Percentiles rank a stretch among this genome's conserved stretches.
Evolutionary conservation across 2,113 vertebrate genomes (phyloP).

Genomic region (Chrysochloris asiatica): DNA sequence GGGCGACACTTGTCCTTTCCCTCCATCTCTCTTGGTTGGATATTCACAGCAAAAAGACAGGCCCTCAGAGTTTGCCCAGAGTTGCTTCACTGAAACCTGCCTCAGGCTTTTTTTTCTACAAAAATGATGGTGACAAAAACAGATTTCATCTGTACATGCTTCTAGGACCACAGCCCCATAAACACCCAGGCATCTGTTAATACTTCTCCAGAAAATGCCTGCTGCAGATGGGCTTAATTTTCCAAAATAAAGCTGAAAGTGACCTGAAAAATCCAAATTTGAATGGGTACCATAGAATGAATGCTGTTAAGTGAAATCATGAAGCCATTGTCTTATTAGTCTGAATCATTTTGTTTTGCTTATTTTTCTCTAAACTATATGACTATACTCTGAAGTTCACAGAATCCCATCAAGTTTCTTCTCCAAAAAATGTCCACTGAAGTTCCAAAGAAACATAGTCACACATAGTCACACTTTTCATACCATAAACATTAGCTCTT

Average conservation of each 20-base stretch:
- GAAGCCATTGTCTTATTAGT: conserved; percentile 18
- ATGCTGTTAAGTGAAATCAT: neutral
- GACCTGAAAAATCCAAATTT: neutral
- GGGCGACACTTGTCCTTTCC: neutral
- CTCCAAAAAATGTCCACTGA: neutral
- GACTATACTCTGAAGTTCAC: conserved; percentile 47
- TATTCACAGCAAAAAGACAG: neutral
- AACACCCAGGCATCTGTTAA: neutral
- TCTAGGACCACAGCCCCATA: neutral
- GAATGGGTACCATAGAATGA: neutral
- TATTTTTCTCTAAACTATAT: conserved; percentile 13
- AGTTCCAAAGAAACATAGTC: neutral
- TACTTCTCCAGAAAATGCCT: conserved; percentile 39
- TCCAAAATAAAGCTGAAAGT: neutral
- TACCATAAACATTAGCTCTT: neutral
- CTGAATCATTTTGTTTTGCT: conserved; percentile 26
- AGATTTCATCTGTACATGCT: neutral
- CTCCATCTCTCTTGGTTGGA: neutral
- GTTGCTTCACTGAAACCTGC: neutral
- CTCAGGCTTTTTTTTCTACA: neutral
- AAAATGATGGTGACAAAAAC: neutral
- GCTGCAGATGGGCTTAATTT: conserved; percentile 7
- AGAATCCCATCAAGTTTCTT: conserved; percentile 45
- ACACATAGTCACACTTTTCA: too few species aligned
- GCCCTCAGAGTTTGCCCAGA: rapidly evolving